Percentiles rank a stretch among this genome's conserved stretches.
phyloP scores from a whole-genome alignment of 2,113 vertebrate genomes.

The Odontophorus gujanensis region DNA sequence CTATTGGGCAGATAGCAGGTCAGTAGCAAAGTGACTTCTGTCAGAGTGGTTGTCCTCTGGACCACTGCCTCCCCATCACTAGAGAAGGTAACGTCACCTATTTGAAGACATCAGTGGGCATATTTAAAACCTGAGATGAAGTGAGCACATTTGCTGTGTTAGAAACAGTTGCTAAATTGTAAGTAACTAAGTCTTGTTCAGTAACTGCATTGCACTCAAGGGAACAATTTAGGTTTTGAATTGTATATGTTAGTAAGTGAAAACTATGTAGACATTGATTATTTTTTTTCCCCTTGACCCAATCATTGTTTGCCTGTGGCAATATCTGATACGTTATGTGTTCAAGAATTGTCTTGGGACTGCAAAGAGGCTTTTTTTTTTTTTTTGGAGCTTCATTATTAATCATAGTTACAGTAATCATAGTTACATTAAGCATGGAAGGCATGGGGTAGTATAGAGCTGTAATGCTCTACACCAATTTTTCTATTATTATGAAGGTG shows the following conservation, averaged over 20 bases:
- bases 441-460: background rate
- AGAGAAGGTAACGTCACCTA: slow-evolving; percentile 46
- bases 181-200: slow-evolving; percentile 67
- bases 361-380: background rate
- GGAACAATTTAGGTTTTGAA: slow-evolving; percentile 73
- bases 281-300: slow-evolving; percentile 71
- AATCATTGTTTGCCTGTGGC: slow-evolving; percentile 70
- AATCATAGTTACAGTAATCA: slow-evolving; percentile 62
- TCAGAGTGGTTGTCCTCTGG: background rate
- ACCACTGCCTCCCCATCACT: background rate
- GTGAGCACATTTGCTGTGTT: slow-evolving; percentile 21
- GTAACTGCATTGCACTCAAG: slow-evolving; percentile 67
- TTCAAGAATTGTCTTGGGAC: slow-evolving; percentile 63
- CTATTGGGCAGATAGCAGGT: background rate
- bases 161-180: slow-evolving; percentile 70
- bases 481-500: background rate
- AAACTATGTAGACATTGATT: slow-evolving; percentile 76
- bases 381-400: slow-evolving; percentile 57
- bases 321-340: slow-evolving; percentile 61
- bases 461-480: background rate
- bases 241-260: slow-evolving; percentile 74
- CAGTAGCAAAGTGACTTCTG: background rate
- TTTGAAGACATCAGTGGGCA: slow-evolving; percentile 21
- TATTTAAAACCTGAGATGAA: slow-evolving; percentile 62
- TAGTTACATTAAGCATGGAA: slow-evolving; percentile 50